Conservation (phyloP, 1,140 invertebrate genomes). For the Drosophila simulans region DNA sequence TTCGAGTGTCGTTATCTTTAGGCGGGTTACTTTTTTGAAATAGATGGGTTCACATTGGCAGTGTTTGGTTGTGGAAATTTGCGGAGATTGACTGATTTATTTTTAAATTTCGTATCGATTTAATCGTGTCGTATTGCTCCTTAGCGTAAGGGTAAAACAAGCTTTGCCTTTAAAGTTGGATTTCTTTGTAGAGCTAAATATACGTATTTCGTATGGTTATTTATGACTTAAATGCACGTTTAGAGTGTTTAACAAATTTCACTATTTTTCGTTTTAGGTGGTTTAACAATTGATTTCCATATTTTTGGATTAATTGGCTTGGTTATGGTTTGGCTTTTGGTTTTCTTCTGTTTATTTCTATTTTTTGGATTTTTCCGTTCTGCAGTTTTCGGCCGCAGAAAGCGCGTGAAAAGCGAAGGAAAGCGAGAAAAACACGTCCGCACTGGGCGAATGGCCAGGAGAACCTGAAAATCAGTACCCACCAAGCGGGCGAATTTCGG, state of each 20-base stretch:
- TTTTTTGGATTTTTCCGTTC: slow-evolving; percentile 36
- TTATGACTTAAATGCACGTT: slow-evolving; percentile 50
- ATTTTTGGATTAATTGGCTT: slow-evolving; percentile 42
- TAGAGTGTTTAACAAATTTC: slow-evolving; percentile 9
- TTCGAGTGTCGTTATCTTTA: slow-evolving; percentile 17
- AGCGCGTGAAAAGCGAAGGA: slow-evolving; percentile 11
- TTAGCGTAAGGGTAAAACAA: slow-evolving; percentile 9
- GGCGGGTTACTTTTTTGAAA: slow-evolving; percentile 7
- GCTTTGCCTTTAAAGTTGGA: slow-evolving; percentile 3
- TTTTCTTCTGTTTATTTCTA: slow-evolving; percentile 1
- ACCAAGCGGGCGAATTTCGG: slow-evolving; percentile 32
- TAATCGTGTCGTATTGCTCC: slow-evolving; percentile 8
- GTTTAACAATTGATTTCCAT: slow-evolving; percentile 42
- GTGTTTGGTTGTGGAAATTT: slow-evolving; percentile 32
- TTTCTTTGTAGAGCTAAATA: slow-evolving; percentile 2
- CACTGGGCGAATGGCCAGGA: slow-evolving; percentile 75
- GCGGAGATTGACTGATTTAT: slow-evolving; percentile 44
- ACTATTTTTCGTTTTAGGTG: slow-evolving; percentile 6
- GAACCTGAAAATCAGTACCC: slow-evolving; percentile 80
- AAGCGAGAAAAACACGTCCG: slow-evolving; percentile 72
- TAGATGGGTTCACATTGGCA: slow-evolving; percentile 48
- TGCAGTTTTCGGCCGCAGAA: slow-evolving; percentile 45
- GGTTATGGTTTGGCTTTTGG: neutral
- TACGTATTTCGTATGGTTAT: slow-evolving; percentile 1
- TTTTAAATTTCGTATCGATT: slow-evolving; percentile 52